Percentiles rank a stretch among this genome's conserved stretches.
Evolutionary conservation across 2,888 invertebrate genomes (phyloP).

Genomic region (Heliconius sara): DNA sequence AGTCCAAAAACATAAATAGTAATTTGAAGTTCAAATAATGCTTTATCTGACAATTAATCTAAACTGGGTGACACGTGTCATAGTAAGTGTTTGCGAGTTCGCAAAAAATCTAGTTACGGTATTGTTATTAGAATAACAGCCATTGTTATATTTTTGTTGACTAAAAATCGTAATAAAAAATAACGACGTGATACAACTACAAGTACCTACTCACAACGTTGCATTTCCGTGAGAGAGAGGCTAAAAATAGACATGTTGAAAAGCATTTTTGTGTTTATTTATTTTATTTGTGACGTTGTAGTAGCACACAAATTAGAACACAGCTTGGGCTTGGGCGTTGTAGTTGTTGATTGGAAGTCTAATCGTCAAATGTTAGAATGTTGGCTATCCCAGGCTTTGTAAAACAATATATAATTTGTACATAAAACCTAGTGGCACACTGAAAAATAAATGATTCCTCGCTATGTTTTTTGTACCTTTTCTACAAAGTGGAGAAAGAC

Average conservation of each 20-base stretch:
- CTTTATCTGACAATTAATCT: not conserved
- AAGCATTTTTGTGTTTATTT: conserved; percentile 5
- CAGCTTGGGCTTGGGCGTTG: not conserved
- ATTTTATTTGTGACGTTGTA: not conserved
- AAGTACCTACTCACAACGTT: not conserved
- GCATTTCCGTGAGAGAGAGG: conserved; percentile 3
- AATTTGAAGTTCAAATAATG: not conserved
- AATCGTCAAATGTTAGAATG: not conserved
- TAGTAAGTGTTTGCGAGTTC: not conserved
- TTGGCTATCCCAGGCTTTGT: not conserved
- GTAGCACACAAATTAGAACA: not conserved
- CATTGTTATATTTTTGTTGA: not conserved
- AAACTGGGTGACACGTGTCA: conserved; percentile 1
- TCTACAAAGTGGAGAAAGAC: too few relatives aligned
- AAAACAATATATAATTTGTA: too few relatives aligned
- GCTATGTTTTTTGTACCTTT: too few relatives aligned
- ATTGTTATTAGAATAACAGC: not conserved
- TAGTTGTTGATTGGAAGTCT: not conserved
- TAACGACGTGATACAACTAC: not conserved
- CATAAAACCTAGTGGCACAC: too few relatives aligned
- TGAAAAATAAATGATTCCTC: too few relatives aligned
- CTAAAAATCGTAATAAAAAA: not conserved
- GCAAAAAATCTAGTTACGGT: not conserved
- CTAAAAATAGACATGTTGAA: conserved; percentile 7
- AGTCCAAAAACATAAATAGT: not conserved